These are phyloP conservation scores for Pygmarrhopalites habei DNA, from an alignment of 1,140 invertebrate species.

Conservation along the genomic window DNA sequence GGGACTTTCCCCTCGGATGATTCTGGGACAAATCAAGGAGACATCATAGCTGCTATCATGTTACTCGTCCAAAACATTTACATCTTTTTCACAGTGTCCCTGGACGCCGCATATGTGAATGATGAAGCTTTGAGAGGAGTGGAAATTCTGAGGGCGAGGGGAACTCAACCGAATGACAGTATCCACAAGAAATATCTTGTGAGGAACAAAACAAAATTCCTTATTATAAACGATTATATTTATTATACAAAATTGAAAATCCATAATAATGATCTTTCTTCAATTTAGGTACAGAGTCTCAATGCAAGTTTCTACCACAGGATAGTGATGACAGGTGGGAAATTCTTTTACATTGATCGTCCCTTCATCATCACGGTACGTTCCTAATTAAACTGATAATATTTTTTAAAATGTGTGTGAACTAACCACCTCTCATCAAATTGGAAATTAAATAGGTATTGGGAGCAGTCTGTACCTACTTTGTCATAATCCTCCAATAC, in stretches of 20 bases:
- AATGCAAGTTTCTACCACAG: slow-evolving; percentile 17
- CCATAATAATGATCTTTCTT: background rate
- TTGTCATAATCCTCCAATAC: slow-evolving; percentile 37
- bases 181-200: slow-evolving; percentile 29
- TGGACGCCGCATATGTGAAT: slow-evolving; percentile 29
- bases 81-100: slow-evolving; percentile 32
- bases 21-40: background rate
- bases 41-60: slow-evolving; percentile 24
- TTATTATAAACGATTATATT: background rate
- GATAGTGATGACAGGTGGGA: slow-evolving; percentile 35
- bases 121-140: slow-evolving; percentile 31
- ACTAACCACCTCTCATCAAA: background rate
- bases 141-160: slow-evolving; percentile 16
- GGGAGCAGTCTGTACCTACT: slow-evolving; percentile 36
- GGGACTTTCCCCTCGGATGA: background rate
- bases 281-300: slow-evolving; percentile 28
- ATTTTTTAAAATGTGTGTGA: background rate
- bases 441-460: slow-evolving; percentile 25
- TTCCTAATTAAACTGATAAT: background rate
- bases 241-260: background rate
- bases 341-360: slow-evolving; percentile 30
- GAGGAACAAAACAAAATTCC: background rate
- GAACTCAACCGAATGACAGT: slow-evolving; percentile 13
- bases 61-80: slow-evolving; percentile 30
- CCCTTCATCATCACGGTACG: slow-evolving; percentile 36